Evolutionary conservation across 2,113 vertebrate species (phyloP).

Genomic region (Hemichromis elongatus): DNA sequence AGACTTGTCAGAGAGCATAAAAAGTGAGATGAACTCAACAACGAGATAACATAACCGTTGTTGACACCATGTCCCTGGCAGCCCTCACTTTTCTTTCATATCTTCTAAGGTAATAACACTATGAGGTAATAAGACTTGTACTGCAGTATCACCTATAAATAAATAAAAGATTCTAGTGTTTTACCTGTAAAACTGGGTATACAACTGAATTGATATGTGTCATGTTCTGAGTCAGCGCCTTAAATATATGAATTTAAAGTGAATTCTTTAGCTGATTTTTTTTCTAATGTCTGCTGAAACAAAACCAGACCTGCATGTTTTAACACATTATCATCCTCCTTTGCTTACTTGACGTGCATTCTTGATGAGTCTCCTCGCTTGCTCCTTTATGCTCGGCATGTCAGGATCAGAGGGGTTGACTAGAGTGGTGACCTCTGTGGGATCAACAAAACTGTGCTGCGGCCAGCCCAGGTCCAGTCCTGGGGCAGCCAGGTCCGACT

Average conservation of each 20-base stretch:
- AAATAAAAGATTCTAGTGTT: neutral
- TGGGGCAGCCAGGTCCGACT: constrained; percentile 89
- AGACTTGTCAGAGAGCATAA: neutral
- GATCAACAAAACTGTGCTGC: constrained; percentile 82
- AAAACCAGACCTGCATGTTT: neutral
- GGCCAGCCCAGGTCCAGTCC: constrained; percentile 97
- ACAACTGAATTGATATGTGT: no score
- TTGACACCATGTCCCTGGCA: neutral
- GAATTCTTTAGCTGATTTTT: neutral
- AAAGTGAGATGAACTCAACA: neutral
- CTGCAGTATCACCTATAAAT: neutral
- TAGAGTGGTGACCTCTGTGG: constrained; percentile 91
- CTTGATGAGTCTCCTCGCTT: constrained; percentile 90
- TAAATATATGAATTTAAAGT: neutral
- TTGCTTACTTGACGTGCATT: constrained; percentile 85
- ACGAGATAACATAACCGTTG: neutral
- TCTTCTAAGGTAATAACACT: neutral
- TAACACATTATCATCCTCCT: neutral
- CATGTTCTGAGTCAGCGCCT: neutral
- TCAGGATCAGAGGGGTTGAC: constrained; percentile 89
- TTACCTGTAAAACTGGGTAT: neutral
- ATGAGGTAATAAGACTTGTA: neutral
- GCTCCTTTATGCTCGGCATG: constrained; percentile 93
- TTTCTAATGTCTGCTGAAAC: neutral
- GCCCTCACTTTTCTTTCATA: neutral